Evolutionary conservation across 1,140 invertebrate species (phyloP).

Genomic region (Heliothis virescens): DNA sequence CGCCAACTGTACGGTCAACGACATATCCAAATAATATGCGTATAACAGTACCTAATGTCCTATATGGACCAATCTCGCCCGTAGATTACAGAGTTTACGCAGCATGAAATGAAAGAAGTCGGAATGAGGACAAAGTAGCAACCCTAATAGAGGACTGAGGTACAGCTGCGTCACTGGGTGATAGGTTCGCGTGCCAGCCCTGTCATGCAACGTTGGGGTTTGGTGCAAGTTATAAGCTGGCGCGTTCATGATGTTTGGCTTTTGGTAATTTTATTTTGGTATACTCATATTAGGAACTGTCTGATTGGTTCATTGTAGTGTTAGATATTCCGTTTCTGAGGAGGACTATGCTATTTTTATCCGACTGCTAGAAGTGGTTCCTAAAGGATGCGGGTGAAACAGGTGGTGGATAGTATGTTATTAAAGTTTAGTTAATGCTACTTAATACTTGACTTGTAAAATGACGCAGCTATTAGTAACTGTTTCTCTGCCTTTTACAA

Average conservation of each 20-base stretch:
- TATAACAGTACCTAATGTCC: background rate
- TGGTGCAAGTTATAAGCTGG: background rate
- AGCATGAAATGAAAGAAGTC: background rate
- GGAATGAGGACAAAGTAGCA: constrained; percentile 19
- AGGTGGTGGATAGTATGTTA: too few species aligned
- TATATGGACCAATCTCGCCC: background rate
- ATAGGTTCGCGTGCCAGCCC: constrained; percentile 8
- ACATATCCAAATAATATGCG: background rate
- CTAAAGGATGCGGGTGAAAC: too few species aligned
- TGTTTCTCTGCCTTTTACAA: too few species aligned
- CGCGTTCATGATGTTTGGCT: background rate
- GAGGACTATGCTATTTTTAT: too few species aligned
- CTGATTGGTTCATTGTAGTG: too few species aligned
- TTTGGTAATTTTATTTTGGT: background rate
- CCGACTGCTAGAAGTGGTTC: too few species aligned
- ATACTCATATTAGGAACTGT: background rate
- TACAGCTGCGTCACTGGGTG: constrained; percentile 28
- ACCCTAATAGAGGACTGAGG: constrained; percentile 8
- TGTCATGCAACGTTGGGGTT: constrained; percentile 12
- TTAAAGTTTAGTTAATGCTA: too few species aligned
- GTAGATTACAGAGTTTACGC: background rate
- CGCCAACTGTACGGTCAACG: too few species aligned
- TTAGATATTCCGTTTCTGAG: too few species aligned
- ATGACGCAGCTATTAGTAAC: too few species aligned
- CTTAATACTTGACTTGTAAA: too few species aligned